Percentiles rank a stretch among this genome's conserved stretches.
Evolutionary conservation across 2,113 vertebrate species (phyloP).

Genomic region (Lamprologus tigripictilis): DNA sequence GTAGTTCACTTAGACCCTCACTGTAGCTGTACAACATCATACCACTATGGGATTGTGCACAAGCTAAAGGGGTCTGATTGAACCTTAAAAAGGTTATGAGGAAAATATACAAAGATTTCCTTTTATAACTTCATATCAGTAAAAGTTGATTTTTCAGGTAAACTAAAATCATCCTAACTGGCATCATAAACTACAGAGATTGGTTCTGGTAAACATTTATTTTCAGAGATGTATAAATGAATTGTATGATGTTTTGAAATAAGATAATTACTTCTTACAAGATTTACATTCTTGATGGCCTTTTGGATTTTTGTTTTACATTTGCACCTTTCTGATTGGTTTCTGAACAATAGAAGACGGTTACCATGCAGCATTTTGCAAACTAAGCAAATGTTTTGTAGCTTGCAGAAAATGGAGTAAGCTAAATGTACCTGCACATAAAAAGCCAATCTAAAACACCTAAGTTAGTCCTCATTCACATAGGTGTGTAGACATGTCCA

Average conservation of each 20-base stretch:
- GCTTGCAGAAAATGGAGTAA: neutral
- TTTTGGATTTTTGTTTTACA: neutral
- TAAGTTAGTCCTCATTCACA: neutral
- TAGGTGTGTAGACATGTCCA: rapidly evolving
- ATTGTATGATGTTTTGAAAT: neutral
- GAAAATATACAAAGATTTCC: neutral
- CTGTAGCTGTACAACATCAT: neutral
- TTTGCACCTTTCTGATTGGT: neutral
- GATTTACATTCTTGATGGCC: neutral
- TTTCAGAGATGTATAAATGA: neutral
- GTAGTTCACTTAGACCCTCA: neutral
- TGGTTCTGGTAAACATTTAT: neutral
- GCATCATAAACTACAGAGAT: neutral
- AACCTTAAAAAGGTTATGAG: neutral
- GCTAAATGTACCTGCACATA: neutral
- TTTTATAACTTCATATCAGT: neutral
- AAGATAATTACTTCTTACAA: neutral
- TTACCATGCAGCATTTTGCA: neutral
- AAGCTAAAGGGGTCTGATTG: neutral
- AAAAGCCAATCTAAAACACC: neutral
- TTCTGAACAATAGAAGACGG: neutral
- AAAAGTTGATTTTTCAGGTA: neutral
- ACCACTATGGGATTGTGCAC: neutral
- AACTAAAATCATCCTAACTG: neutral
- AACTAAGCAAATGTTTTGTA: neutral